phyloP scores from a whole-genome alignment of 1,140 invertebrate species.

The Nixonia krombeini region DNA sequence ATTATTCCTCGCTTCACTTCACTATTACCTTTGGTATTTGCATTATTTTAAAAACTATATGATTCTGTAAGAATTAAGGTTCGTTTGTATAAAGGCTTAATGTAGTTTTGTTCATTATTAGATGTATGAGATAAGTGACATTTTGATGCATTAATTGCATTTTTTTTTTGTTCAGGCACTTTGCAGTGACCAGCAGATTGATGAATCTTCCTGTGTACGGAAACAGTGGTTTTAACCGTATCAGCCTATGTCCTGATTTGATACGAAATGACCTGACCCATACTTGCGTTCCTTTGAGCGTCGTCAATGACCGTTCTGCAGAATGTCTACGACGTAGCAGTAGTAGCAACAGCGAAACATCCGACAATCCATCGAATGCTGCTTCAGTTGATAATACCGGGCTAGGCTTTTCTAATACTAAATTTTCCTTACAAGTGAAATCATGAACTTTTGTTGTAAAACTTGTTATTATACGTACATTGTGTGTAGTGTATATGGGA shows the following conservation, averaged over 20 bases:
- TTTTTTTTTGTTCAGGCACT: slow-evolving; percentile 52
- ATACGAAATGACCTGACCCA: slow-evolving; percentile 34
- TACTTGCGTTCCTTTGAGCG: slow-evolving; percentile 34
- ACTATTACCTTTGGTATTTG: too few species aligned
- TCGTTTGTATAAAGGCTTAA: too few species aligned
- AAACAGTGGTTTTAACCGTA: slow-evolving; percentile 49
- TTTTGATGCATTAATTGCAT: too few species aligned
- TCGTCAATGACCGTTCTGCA: slow-evolving; percentile 5
- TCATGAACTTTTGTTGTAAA: neutral
- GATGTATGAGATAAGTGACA: too few species aligned
- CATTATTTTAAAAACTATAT: too few species aligned
- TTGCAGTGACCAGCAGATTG: slow-evolving; percentile 58
- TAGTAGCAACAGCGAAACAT: slow-evolving; percentile 50
- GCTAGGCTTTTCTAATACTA: neutral
- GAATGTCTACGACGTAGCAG: slow-evolving; percentile 41
- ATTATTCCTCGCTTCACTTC: too few species aligned
- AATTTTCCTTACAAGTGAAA: slow-evolving; percentile 1
- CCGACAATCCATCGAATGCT: slow-evolving; percentile 46
- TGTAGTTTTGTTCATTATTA: too few species aligned
- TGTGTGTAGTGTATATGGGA: neutral
- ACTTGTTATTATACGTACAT: neutral
- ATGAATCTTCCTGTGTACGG: slow-evolving; percentile 54
- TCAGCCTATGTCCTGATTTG: slow-evolving; percentile 60
- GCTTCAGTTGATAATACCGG: slow-evolving; percentile 27
- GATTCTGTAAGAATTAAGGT: too few species aligned